These are phyloP conservation scores for Caenorhabditis elegans DNA, from an alignment of 1,140 invertebrate species.

Conservation along the genomic window DNA sequence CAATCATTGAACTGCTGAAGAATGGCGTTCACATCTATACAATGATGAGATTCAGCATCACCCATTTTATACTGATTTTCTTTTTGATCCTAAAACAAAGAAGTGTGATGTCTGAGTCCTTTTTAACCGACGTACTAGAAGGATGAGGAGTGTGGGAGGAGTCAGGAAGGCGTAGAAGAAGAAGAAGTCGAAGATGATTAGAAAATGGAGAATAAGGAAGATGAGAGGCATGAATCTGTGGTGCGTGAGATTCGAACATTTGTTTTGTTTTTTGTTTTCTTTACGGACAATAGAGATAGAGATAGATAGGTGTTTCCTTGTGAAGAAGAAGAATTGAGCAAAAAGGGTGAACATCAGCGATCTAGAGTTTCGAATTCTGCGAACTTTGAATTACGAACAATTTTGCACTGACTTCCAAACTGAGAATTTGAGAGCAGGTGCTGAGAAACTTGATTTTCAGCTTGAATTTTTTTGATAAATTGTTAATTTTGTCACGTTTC, in stretches of 20 bases:
- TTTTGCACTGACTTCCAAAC: no score
- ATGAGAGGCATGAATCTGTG: slow-evolving; percentile 1
- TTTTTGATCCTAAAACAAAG: neutral
- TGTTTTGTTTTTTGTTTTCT: slow-evolving; percentile 18
- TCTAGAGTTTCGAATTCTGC: no score
- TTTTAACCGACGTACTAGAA: neutral
- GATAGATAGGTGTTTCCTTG: neutral
- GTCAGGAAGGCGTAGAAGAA: neutral
- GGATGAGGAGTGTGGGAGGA: neutral
- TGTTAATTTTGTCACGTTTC: no score
- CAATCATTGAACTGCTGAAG: slow-evolving; percentile 33
- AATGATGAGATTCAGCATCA: neutral
- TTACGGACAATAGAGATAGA: neutral
- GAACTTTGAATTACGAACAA: no score
- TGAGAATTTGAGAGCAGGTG: no score
- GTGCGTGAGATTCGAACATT: slow-evolving; percentile 31
- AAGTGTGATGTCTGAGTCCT: slow-evolving; percentile 13
- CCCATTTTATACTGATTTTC: neutral
- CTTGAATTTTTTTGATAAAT: no score
- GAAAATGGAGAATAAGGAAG: neutral
- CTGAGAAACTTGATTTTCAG: no score
- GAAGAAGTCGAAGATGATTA: neutral
- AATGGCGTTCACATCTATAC: slow-evolving; percentile 39
- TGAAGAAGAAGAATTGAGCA: no score
- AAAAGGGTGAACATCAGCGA: no score